Percentiles rank a stretch among this genome's conserved stretches.
Conservation (phyloP, 2,888 invertebrate genomes). For the Ichneumon xanthorius region DNA sequence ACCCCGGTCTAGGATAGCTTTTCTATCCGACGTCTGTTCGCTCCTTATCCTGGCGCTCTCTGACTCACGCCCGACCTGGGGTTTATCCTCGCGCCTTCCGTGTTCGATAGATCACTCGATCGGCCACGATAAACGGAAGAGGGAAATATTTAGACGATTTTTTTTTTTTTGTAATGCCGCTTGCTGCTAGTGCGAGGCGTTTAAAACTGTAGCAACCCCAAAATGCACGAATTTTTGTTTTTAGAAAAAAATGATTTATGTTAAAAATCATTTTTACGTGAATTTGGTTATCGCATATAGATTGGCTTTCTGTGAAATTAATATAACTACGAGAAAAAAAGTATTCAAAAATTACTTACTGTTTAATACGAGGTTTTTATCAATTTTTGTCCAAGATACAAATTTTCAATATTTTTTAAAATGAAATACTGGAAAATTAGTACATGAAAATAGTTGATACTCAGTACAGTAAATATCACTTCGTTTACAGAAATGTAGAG, state of each 20-base stretch:
- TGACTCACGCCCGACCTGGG: slow-evolving; percentile 53
- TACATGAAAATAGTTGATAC: too few species aligned
- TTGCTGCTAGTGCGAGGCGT: neutral
- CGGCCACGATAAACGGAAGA: neutral
- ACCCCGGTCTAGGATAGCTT: slow-evolving; percentile 31
- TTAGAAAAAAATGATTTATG: too few species aligned
- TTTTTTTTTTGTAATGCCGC: neutral
- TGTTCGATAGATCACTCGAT: slow-evolving; percentile 3
- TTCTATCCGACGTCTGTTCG: slow-evolving; percentile 8
- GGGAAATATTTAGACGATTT: slow-evolving; percentile 16
- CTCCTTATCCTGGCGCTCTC: slow-evolving; percentile 48
- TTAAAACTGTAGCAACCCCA: too few species aligned
- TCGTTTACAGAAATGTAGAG: too few species aligned
- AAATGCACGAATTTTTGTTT: too few species aligned
- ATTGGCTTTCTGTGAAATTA: too few species aligned
- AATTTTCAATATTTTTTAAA: too few species aligned
- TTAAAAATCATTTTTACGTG: too few species aligned
- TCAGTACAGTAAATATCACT: too few species aligned
- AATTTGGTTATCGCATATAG: too few species aligned
- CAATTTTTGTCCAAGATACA: neutral
- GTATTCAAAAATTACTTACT: neutral
- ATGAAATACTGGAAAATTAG: too few species aligned
- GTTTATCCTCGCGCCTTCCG: slow-evolving; percentile 56
- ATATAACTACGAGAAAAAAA: too few species aligned
- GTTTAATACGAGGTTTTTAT: neutral